Base-by-base conservation (phyloP, 2,113 vertebrate species). In the Paradoxurus hermaphroditus region DNA sequence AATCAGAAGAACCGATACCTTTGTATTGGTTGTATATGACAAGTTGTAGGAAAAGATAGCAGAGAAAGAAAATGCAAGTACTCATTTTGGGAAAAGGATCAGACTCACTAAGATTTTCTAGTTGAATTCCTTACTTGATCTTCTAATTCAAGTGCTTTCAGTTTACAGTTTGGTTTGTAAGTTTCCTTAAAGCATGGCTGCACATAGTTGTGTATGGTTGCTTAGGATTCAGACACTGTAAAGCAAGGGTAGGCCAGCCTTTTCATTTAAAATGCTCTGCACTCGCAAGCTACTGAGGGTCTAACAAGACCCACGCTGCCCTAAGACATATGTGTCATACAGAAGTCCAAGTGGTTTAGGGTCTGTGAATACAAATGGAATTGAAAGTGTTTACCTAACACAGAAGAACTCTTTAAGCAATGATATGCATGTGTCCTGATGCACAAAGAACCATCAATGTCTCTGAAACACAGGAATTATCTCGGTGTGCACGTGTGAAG, bases 31-130 rank as follows among this genome's bases (percentile, higher is more conserved):
- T 77, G 18, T 44, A 4, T 79, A 67, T 2, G 34, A 89, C 73
- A 92, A 81, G 36, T 68, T 89, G 39, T 29, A 16, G 3, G 78
- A 59, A 12, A 44, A 79, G 84, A 65, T 23, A 73, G 18, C 62
- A 82, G 79, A 87, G 86, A 78, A 77, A 53, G 72, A 70, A 92
- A 90, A 82, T 78, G 27, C 85, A 25, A 81, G 92, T 89, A 51
- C n/a, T 36, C 3, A 86, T 67, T 85, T 77, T 13, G 7, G 59
- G 23, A 53, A 93, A 86, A 15, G 18, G 41, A 53, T 90, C 56
- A 59, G 59, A 72, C 18, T 41, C 51, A 84, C 65, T 15, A 65
- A 92, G 41, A 56, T 19, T n/a, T 82, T 86, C 63, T 34, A 10
- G 51, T 31, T 59, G 56, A 75, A 7, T 89, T 82, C 53, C n/a